Evolutionary conservation across 2,113 vertebrate species (phyloP).

Genomic region (Rhodinocichla rosea): DNA sequence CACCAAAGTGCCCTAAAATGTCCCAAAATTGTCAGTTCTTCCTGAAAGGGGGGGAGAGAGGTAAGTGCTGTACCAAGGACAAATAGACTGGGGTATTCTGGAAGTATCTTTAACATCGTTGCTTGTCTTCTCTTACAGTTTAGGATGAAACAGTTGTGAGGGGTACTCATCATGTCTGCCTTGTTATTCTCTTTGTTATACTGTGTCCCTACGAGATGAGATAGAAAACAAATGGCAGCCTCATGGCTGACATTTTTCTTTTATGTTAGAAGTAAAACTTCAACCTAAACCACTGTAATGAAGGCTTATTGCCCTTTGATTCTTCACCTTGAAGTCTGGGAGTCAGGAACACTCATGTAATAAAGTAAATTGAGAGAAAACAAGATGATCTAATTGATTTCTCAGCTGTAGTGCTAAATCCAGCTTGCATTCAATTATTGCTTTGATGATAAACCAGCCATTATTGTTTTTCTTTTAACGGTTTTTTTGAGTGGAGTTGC

Average conservation of each 20-base stretch:
- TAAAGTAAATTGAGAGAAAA: slow-evolving; percentile 1
- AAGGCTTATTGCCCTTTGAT: neutral
- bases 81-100: neutral
- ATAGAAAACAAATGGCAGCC: neutral
- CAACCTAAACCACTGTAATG: neutral
- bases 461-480: neutral
- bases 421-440: neutral
- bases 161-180: neutral
- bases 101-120: neutral
- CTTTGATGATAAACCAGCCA: neutral
- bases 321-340: neutral
- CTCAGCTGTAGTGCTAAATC: neutral
- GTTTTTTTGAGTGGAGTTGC: neutral
- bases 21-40: neutral
- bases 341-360: neutral
- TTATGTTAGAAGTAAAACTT: neutral
- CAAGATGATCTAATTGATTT: neutral
- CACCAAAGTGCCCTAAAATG: fast-evolving
- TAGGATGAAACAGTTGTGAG: neutral
- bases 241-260: neutral
- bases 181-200: neutral
- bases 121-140: neutral
- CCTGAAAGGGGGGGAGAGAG: neutral
- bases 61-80: fast-evolving
- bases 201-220: neutral